Evolutionary conservation across 2,888 invertebrate species (phyloP), one percentile per base, ranked within the genome.

Genomic region (Belgica antarctica): DNA sequence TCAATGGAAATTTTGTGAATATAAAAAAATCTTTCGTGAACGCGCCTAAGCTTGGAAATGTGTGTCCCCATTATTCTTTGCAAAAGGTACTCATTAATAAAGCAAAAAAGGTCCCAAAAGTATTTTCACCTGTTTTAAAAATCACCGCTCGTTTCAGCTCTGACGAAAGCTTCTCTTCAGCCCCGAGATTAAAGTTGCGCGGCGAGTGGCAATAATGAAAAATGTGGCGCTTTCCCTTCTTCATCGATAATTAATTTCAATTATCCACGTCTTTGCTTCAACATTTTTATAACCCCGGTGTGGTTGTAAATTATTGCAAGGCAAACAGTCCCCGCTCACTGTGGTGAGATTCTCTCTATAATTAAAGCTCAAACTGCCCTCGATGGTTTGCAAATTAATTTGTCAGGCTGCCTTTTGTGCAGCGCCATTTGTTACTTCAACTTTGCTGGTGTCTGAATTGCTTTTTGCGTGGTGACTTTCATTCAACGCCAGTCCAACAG

Each of bases 181-280:
- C 41, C 41, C 10, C 15, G 41, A 41, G 41, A 41, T 41, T 41
- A 41, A 41, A 41, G 3, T 41, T 41, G 41, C 5, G 15, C n/a
- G 8, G 15, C 12, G 52, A n/a, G 22, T 46, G 34, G 7, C n/a
- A 65, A 65, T 10, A 22, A 65, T n/a, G 17, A 65, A n/a, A 25
- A 46, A 63, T 63, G 34, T 63, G 1, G 36, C 22, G 22, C 24
- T 47, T n/a, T n/a, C 19, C 15, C 25, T 47, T n/a, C n/a, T 66
- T 47, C 19, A 66, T 46, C 65, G 25, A 66, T 66, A 66, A 66
- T 66, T 66, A 66, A 66, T 66, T 66, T 66, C 65, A 66, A 66
- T 66, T 66, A 66, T 66, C 65, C 47, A 24, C 63, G 19, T 66
- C 22, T 12, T n/a, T 17, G n/a, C 24, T 46, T 47, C 25, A 62